Evolutionary conservation across 2,797 vertebrate genomes (phyloP).

Genomic region (Danio choprae): DNA sequence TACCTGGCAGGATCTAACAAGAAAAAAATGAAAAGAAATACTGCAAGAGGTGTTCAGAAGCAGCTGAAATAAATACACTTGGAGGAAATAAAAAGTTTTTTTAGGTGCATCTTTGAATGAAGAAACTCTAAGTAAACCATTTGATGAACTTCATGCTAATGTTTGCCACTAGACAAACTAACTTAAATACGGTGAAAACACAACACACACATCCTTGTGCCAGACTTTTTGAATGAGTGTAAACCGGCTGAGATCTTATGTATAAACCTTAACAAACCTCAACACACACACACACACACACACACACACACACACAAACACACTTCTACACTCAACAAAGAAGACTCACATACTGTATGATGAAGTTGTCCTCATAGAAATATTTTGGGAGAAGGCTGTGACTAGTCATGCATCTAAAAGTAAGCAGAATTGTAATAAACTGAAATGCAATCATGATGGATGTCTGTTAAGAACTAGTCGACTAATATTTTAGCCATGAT

Average conservation of each 20-base stretch:
- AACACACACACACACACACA: not conserved
- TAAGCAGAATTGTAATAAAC: not conserved
- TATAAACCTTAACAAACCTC: not conserved
- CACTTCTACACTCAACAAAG: conserved; percentile 19
- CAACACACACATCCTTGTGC: conserved; percentile 28
- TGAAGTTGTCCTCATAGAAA: conserved; percentile 8
- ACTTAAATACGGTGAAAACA: conserved; percentile 34
- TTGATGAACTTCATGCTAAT: conserved; percentile 25
- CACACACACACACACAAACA: conserved; percentile 13
- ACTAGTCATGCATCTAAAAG: too few relatives aligned
- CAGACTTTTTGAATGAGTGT: conserved; percentile 17
- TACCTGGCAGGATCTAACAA: not conserved
- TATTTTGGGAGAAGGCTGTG: not conserved
- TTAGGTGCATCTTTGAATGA: conserved; percentile 37
- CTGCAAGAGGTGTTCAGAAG: conserved; percentile 35
- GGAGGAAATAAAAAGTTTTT: not conserved
- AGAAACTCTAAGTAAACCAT: conserved; percentile 25
- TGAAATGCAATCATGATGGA: not conserved
- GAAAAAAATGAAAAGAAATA: not conserved
- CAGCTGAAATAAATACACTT: conserved; percentile 8
- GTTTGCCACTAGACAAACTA: conserved; percentile 34
- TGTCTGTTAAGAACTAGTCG: not conserved
- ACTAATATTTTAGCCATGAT: not conserved
- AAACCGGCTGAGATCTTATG: not conserved
- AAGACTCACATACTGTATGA: not conserved